Evolutionary conservation across 2,888 invertebrate species (phyloP).

Genomic region (Agrotis segetum): DNA sequence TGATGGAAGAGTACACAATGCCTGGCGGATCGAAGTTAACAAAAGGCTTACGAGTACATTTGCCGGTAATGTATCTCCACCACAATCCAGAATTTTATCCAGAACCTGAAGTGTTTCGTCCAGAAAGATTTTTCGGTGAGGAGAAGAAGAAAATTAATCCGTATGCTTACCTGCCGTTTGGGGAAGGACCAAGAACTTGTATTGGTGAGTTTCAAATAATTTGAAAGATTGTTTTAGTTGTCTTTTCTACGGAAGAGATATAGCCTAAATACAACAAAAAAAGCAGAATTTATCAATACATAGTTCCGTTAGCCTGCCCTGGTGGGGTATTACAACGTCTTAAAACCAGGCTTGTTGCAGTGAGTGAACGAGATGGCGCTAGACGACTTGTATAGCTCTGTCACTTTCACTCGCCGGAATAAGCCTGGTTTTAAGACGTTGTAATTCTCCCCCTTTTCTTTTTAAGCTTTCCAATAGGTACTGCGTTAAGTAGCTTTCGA

Average conservation of each 20-base stretch:
- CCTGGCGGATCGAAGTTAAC: slow-evolving; percentile 69
- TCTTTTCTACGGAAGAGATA: too few species aligned
- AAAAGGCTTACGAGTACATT: slow-evolving; percentile 70
- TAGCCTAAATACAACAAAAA: not conserved
- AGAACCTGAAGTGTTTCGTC: slow-evolving; percentile 71
- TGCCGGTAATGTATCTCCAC: slow-evolving; percentile 73
- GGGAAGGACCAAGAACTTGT: slow-evolving; percentile 75
- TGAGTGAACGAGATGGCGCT: too few species aligned
- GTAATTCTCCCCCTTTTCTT: too few species aligned
- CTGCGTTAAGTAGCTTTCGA: too few species aligned
- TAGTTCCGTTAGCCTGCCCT: too few species aligned
- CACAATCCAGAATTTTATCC: slow-evolving; percentile 69
- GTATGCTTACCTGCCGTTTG: slow-evolving; percentile 73
- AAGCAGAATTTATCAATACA: too few species aligned
- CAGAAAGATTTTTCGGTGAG: slow-evolving; percentile 73
- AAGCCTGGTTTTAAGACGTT: too few species aligned
- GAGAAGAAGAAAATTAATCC: slow-evolving; percentile 67
- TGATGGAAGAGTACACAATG: slow-evolving; percentile 72
- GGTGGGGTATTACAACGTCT: too few species aligned
- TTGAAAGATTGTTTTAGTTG: not conserved
- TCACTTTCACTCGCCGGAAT: too few species aligned
- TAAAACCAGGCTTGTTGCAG: too few species aligned
- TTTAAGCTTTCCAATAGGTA: too few species aligned
- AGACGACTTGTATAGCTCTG: too few species aligned
- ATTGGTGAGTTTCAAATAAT: slow-evolving; percentile 67